These are phyloP conservation scores for Cavia aperea DNA, from an alignment of 2,113 vertebrate genomes.

Conservation along the genomic window DNA sequence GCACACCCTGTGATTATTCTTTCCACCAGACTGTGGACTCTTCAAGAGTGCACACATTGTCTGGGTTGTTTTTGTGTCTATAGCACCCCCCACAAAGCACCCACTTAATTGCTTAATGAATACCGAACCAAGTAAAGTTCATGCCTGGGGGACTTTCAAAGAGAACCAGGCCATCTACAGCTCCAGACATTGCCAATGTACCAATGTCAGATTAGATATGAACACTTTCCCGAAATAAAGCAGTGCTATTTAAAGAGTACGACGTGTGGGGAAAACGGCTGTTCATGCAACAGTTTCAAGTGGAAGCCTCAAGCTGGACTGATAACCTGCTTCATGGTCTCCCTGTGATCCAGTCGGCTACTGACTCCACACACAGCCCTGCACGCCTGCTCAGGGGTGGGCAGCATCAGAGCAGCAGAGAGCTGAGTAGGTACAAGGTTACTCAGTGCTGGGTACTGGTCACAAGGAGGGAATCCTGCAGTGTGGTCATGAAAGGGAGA, in stretches of 20 bases:
- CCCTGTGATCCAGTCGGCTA: background rate
- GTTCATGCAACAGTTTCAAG: background rate
- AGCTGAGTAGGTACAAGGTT: background rate
- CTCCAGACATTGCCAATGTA: background rate
- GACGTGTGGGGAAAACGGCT: background rate
- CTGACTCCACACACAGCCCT: background rate
- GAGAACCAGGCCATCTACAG: background rate
- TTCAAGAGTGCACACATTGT: background rate
- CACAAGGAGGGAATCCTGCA: background rate
- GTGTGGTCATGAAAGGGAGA: background rate
- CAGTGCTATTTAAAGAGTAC: background rate
- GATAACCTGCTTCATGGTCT: background rate
- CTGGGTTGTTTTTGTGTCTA: background rate
- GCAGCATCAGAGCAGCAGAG: background rate
- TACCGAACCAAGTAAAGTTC: slow-evolving; percentile 8
- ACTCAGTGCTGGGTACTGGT: background rate
- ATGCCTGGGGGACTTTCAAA: background rate
- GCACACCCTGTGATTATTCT: background rate
- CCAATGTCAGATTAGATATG: background rate
- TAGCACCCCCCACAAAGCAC: background rate
- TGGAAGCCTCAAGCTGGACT: background rate
- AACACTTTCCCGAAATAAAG: slow-evolving; percentile 22
- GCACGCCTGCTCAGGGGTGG: background rate
- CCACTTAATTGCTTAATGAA: background rate
- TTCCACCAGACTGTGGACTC: background rate